Percentiles rank a stretch among this genome's conserved stretches.
Conservation (phyloP, 2,113 vertebrate genomes). For the Myanophis thanlyinensis region DNA sequence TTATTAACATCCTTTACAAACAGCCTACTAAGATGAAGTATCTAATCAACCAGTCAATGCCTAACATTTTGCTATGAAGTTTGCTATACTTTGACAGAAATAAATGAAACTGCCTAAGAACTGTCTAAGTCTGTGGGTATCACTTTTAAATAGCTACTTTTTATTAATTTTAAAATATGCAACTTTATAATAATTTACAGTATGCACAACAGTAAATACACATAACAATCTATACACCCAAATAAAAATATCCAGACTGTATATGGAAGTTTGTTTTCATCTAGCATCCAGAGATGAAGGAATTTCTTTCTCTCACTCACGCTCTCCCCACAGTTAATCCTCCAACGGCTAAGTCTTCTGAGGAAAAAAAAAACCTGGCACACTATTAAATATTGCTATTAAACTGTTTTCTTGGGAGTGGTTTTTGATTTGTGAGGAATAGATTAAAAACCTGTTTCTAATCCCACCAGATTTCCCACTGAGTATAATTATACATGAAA, state of each 20-base stretch:
- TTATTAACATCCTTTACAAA: neutral
- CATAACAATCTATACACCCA: neutral
- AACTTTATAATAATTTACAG: neutral
- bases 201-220: neutral
- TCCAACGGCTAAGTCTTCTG: conserved; percentile 40
- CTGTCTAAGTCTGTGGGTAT: neutral
- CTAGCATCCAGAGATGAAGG: conserved; percentile 1
- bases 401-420: conserved; percentile 68
- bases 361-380: conserved; percentile 28
- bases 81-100: neutral
- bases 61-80: neutral
- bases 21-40: neutral
- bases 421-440: conserved; percentile 71
- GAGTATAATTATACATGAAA: conserved; percentile 72
- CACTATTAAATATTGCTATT: conserved; percentile 67
- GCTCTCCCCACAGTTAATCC: neutral
- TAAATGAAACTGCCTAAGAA: neutral
- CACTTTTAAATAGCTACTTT: neutral
- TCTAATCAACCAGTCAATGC: neutral
- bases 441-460: conserved; percentile 69
- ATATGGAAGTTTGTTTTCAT: neutral
- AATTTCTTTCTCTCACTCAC: conserved; percentile 17
- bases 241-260: neutral
- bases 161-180: neutral
- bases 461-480: conserved; percentile 62